Conservation (phyloP, 2,113 vertebrate species). For the Oxyura jamaicensis region DNA sequence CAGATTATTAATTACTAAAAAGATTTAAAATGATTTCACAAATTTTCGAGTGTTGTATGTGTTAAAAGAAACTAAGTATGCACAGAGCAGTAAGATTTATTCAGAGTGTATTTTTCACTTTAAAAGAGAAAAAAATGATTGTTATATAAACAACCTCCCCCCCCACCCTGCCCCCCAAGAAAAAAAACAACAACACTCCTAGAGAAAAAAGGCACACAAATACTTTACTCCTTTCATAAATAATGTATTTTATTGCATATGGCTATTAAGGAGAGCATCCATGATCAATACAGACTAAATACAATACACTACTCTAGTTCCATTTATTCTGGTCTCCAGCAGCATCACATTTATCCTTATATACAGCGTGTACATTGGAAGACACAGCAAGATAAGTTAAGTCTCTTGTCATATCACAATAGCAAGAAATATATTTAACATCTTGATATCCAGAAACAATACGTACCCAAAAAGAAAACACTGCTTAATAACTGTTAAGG, state of each 20-base stretch:
- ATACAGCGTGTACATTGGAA: constrained; percentile 94
- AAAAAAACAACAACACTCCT: neutral
- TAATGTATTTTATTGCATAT: constrained; percentile 98
- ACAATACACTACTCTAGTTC: constrained; percentile 90
- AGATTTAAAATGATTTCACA: neutral
- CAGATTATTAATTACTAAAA: neutral
- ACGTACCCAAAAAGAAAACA: constrained; percentile 90
- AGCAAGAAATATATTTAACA: constrained; percentile 86
- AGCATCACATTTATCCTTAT: constrained; percentile 88
- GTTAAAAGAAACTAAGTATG: neutral
- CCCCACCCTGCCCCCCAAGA: neutral
- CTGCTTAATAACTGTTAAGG: constrained; percentile 90
- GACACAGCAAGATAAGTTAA: constrained; percentile 89
- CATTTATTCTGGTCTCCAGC: constrained; percentile 87
- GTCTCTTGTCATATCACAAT: constrained; percentile 82
- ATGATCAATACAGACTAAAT: constrained; percentile 94
- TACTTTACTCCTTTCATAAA: constrained; percentile 86
- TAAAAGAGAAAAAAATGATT: neutral
- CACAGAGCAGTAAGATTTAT: neutral
- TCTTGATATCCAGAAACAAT: constrained; percentile 89
- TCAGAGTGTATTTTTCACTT: neutral
- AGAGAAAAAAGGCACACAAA: constrained; percentile 36
- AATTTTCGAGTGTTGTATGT: neutral
- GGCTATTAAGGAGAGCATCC: constrained; percentile 90
- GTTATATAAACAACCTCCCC: neutral